Conservation (phyloP, 2,888 invertebrate genomes). For the Pseudococcus jackbeardsleyi region DNA sequence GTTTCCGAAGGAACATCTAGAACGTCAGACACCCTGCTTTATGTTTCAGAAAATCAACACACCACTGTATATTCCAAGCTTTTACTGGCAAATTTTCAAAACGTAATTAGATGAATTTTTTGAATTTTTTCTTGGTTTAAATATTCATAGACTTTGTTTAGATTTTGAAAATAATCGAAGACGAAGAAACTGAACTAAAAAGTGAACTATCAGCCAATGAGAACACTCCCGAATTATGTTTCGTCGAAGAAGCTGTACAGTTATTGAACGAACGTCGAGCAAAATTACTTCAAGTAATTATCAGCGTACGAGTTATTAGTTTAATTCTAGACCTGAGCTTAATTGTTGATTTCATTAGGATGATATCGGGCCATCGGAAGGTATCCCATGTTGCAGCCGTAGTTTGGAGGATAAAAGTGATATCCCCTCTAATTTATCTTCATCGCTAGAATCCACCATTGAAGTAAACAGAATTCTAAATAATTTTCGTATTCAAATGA, state of each 20-base stretch:
- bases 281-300: slow-evolving; percentile 42
- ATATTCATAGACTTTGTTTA: neutral
- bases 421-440: neutral
- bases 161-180: slow-evolving; percentile 80
- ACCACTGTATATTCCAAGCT: slow-evolving; percentile 81
- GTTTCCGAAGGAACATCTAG: slow-evolving; percentile 70
- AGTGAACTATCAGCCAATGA: slow-evolving; percentile 75
- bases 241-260: slow-evolving; percentile 85
- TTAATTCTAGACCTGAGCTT: neutral
- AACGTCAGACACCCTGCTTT: slow-evolving; percentile 68
- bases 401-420: slow-evolving; percentile 8
- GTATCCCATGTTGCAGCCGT: slow-evolving; percentile 31
- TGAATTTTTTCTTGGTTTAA: neutral
- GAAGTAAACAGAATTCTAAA: neutral
- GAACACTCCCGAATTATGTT: slow-evolving; percentile 85
- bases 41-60: slow-evolving; percentile 72
- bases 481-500: neutral
- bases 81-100: slow-evolving; percentile 78
- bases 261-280: slow-evolving; percentile 75
- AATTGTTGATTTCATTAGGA: neutral
- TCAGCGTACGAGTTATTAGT: neutral
- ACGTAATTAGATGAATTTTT: slow-evolving; percentile 71
- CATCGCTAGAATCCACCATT: neutral
- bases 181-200: slow-evolving; percentile 79
- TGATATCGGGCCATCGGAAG: neutral